A percentile compares a stretch with the other conserved stretches of the same genome.
These are phyloP conservation scores for Xenus cinereus DNA, from an alignment of 2,113 vertebrate genomes.

Conservation along the genomic window DNA sequence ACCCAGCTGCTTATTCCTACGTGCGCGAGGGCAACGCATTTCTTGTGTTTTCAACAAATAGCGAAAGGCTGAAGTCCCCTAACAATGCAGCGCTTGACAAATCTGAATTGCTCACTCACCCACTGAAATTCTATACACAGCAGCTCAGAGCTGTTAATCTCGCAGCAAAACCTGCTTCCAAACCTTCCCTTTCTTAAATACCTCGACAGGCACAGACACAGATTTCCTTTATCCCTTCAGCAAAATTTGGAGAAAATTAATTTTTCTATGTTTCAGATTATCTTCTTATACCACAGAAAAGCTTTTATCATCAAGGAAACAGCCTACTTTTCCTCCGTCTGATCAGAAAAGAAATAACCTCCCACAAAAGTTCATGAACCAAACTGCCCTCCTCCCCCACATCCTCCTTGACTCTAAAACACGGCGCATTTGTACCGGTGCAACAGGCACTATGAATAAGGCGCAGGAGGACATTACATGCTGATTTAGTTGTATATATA, in stretches of 20 bases:
- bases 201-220: background rate
- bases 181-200: slow-evolving; percentile 22
- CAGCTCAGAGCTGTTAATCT: slow-evolving; percentile 16
- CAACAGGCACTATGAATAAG: background rate
- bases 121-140: slow-evolving; percentile 65
- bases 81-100: slow-evolving; percentile 66
- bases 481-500: background rate
- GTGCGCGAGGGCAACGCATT: background rate
- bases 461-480: background rate
- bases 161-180: slow-evolving; percentile 54
- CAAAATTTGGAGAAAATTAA: background rate
- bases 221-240: background rate
- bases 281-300: background rate
- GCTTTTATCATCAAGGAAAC: background rate
- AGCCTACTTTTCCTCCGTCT: background rate
- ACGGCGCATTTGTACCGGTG: background rate
- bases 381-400: slow-evolving; percentile 23
- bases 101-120: slow-evolving; percentile 66
- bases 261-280: background rate
- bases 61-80: slow-evolving; percentile 18
- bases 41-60: slow-evolving; percentile 57
- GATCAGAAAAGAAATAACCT: slow-evolving; percentile 31
- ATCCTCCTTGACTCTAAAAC: background rate
- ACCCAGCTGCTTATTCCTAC: background rate
- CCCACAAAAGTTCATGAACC: slow-evolving; percentile 45